A percentile compares a stretch with the other conserved stretches of the same genome.
phyloP scores from a whole-genome alignment of 2,888 invertebrate species.

The Drosophila paramelanica region DNA sequence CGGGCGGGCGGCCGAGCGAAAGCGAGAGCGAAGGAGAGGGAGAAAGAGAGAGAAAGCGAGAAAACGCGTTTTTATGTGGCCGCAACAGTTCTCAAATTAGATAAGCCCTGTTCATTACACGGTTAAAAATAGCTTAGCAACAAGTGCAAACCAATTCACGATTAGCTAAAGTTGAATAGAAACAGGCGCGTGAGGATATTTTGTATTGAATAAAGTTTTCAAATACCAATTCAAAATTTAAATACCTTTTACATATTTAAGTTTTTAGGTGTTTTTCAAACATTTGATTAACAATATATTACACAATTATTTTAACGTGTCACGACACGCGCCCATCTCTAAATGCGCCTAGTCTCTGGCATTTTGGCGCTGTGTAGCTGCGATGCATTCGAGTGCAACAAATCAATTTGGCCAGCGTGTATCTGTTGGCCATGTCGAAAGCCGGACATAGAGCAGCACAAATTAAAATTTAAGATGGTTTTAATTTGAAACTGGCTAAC shows the following conservation, averaged over 20 bases:
- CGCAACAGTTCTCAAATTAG: constrained; percentile 49
- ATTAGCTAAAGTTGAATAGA: neutral
- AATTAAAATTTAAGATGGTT: constrained; percentile 23
- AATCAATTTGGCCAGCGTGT: constrained; percentile 45
- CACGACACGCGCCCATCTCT: constrained; percentile 8
- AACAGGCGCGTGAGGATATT: neutral
- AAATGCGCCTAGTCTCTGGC: neutral
- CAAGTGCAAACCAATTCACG: constrained; percentile 16
- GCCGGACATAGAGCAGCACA: constrained; percentile 3
- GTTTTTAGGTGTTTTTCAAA: no score
- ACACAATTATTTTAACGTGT: neutral
- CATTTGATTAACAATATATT: no score
- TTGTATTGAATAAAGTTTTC: no score
- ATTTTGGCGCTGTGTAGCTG: constrained; percentile 30
- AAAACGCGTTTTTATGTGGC: constrained; percentile 9
- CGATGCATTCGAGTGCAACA: constrained; percentile 45
- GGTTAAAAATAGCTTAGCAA: constrained; percentile 37
- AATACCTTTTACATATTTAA: no score
- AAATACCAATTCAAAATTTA: no score
- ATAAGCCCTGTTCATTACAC: constrained; percentile 52
- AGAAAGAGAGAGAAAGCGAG: neutral
- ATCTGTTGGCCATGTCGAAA: constrained; percentile 8
- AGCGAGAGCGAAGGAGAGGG: neutral
- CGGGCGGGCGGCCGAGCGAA: constrained; percentile 1
- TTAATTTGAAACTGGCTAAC: constrained; percentile 1